Evolutionary conservation across 1,140 invertebrate genomes (phyloP), one percentile per base, ranked within the genome.

Genomic region (Linepithema humile): DNA sequence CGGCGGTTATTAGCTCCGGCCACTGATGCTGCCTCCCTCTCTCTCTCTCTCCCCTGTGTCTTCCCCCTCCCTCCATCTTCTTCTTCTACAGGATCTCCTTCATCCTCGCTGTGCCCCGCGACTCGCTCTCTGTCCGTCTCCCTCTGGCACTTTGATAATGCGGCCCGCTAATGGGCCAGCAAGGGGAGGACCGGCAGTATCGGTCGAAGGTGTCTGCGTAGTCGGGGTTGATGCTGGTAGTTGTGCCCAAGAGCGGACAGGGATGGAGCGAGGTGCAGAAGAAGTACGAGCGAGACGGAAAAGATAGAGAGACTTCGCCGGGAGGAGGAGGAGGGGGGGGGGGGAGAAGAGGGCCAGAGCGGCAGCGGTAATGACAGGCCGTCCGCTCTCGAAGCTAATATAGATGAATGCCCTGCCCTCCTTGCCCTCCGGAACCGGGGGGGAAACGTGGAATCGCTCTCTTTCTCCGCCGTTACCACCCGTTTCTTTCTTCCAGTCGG

Each of bases 311-410:
- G 57, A 86, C 89, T 84, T 73, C 5, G 67, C 69, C n/a, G 69
- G 69, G 75, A 59, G 65, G 83, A 83, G 85, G 82, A 69, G 70
- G 67, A 84, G 86, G 70, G 62, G 86, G 77, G 82, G 88, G 85
- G 87, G 83, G 86, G 84, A 82, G 73, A 85, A 85, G 91, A 89
- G 88, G 85, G 89, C 86, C 83, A 85, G 88, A 93, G 93, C 93
- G 94, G 93, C 93, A 92, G 90, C 94, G 93, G 92, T 94, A 94
- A 94, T 94, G 93, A 94, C 94, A 94, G 94, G 93, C 94, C 93
- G 93, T 93, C 91, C 92, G 93, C 92, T 94, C 91, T 94, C 93
- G 94, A 91, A 94, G 94, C 94, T 94, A 94, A 94, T 94, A 94
- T 94, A 94, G 94, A 94, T 94, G 94, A 94, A 94, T 94, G 94